These are phyloP conservation scores for Nymphicus hollandicus DNA, from an alignment of 2,113 vertebrate species.

Conservation along the genomic window DNA sequence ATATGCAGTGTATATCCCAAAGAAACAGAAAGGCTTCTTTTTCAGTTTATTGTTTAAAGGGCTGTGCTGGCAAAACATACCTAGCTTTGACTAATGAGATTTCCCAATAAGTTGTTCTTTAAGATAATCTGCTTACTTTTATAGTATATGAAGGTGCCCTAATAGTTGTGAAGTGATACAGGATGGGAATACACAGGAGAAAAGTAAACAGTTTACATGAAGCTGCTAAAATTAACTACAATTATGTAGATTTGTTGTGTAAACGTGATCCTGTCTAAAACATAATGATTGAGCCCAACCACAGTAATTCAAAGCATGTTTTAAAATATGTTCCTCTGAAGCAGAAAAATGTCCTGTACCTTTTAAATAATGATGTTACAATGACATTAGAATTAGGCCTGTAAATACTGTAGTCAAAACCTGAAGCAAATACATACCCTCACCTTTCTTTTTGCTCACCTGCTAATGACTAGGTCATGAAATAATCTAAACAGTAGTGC, in stretches of 20 bases:
- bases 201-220: neutral
- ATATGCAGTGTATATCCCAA: neutral
- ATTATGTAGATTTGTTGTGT: neutral
- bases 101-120: neutral
- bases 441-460: neutral
- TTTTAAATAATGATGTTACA: neutral
- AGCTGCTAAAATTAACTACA: neutral
- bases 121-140: constrained; percentile 19
- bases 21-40: neutral
- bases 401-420: neutral
- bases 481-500: neutral
- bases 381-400: neutral
- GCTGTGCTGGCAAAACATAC: neutral
- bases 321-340: neutral
- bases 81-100: neutral
- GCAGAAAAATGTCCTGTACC: neutral
- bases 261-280: neutral
- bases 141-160: neutral
- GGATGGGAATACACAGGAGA: neutral
- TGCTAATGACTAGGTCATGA: neutral
- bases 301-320: neutral
- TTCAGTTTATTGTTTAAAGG: neutral
- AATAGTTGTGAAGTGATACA: neutral
- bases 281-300: neutral
- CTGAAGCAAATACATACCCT: neutral